Base-by-base conservation (phyloP, 2,888 invertebrate species). In the Melanostoma mellinum region DNA sequence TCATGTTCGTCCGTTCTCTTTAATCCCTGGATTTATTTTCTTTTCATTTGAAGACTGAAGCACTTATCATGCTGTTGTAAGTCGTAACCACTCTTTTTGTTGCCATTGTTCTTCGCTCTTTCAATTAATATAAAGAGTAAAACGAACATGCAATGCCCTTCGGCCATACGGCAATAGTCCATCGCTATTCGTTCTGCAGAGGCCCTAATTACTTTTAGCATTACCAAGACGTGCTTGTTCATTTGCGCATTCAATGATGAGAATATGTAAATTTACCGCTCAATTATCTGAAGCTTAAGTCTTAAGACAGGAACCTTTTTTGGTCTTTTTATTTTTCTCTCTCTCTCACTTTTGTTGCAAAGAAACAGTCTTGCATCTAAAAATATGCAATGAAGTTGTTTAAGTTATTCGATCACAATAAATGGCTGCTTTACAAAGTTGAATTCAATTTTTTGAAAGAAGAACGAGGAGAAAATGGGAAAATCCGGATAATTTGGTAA, bases 181-280 rank as follows among this genome's bases (percentile, higher is more conserved):
- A 42, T 32, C 2, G 40, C 58, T 50, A 38, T 48, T 52, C 36
- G 58, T 75, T 46, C 53, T 44, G 3, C n/a, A 10, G 68, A 55
- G 72, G 60, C 76, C 69, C 68, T 82, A 82, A 82, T 82, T 82
- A 73, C 77, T 77, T 73, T 63, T 58, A 73, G 63, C 81, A 81
- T 81, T 76, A 81, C 55, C 33, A 50, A 58, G 38, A 46, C 55
- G 42, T 69, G 61, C 69, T 55, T 33, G 52, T 58, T 71, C 63
- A 42, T 75, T 71, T 6, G 60, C 67, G 63, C 67, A 72, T 73
- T 36, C 63, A 20, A 55, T 20, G 63, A 73, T 77, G 52, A 52
- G 73, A 82, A 63, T 65, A 77, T 81, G 72, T 67, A 74, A 76
- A 76, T 73, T 74, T 36, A 56, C 32, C 30, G 32, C 55, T 63